A percentile compares a stretch with the other conserved stretches of the same genome.
phyloP scores from a whole-genome alignment of 2,888 invertebrate genomes.

The Latrodectus hesperus region DNA sequence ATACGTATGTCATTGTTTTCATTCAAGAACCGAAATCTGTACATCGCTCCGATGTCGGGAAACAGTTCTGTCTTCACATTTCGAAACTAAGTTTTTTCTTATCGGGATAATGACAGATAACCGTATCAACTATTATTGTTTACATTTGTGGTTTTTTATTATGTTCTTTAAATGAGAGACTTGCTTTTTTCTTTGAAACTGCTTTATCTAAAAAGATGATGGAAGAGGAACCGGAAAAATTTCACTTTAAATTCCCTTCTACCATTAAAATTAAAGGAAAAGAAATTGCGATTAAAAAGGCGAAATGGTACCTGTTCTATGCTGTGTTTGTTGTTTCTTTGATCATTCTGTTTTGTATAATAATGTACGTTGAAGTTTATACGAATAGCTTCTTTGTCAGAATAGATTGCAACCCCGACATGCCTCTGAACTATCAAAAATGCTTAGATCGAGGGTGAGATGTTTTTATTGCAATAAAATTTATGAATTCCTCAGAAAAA shows the following conservation, averaged over 20 bases:
- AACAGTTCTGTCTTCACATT: not conserved
- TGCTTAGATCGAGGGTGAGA: constrained; percentile 66
- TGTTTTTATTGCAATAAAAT: not conserved
- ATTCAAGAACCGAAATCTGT: not conserved
- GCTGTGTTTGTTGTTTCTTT: constrained; percentile 1
- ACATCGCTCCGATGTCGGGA: not conserved
- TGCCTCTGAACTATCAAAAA: constrained; percentile 64
- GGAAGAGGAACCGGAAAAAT: constrained; percentile 15
- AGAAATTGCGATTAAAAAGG: constrained; percentile 43
- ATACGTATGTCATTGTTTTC: not conserved
- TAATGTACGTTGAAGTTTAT: constrained; percentile 62
- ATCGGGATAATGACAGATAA: not conserved
- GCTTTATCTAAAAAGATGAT: not conserved
- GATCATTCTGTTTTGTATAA: constrained; percentile 54
- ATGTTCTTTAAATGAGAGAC: not conserved
- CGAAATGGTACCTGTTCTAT: constrained; percentile 61
- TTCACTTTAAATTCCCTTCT: constrained; percentile 40
- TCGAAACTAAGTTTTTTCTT: not conserved
- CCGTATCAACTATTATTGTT: not conserved
- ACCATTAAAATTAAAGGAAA: constrained; percentile 44
- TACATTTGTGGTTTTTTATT: not conserved
- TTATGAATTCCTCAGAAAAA: too few relatives aligned
- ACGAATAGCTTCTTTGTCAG: constrained; percentile 61
- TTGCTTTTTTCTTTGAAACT: not conserved
- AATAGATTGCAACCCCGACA: constrained; percentile 64